Base-by-base conservation (phyloP, 1,140 invertebrate genomes). In the Bombus sylvicola region DNA sequence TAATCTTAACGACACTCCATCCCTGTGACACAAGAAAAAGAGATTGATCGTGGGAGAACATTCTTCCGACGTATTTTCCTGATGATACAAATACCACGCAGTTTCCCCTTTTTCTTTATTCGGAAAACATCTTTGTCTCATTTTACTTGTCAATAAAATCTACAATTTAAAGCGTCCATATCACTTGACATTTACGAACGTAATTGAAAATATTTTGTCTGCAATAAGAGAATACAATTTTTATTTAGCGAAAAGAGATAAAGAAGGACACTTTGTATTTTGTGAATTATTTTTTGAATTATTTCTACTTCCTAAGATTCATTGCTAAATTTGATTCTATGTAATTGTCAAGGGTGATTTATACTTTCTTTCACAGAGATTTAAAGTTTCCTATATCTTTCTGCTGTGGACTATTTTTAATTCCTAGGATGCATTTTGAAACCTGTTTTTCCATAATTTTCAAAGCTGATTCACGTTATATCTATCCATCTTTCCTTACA, bases 1-100 rank as follows among this genome's bases (percentile, higher is more conserved):
- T 85, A 80, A 62, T 85, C 53, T 73, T 34, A 34, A 68, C 39
- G 81, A 79, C 68, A 64, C 41, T 25, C 18, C 31, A 53, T 8
- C 59, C 5, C 8, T 10, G 25, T 39, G 37, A 43, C 53, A 76
- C 53, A 25, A 13, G 37, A 22, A 78, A 59, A 68, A 41, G 22
- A 83, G 43, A 83, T 78, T 41, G 59, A 85, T 85, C 53, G 53
- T 22, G 8, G 34, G 15, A 1, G 13, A 2, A 64, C 25, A 18
- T 2, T 22, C 39, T 9, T 37, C 9, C 28, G 28, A 8, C 18
- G 18, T 28, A n/a, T 22, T 18, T 31, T 28, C 43, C 4, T 2
- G 15, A 22, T 25, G 3, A 57, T 37, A 25, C 53, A 12, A 39
- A 22, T 22, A 1, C 8, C 15, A 69, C 34, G 18, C 34, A 59